phyloP scores from a whole-genome alignment of 2,888 invertebrate species.

The Tinea semifulvella region DNA sequence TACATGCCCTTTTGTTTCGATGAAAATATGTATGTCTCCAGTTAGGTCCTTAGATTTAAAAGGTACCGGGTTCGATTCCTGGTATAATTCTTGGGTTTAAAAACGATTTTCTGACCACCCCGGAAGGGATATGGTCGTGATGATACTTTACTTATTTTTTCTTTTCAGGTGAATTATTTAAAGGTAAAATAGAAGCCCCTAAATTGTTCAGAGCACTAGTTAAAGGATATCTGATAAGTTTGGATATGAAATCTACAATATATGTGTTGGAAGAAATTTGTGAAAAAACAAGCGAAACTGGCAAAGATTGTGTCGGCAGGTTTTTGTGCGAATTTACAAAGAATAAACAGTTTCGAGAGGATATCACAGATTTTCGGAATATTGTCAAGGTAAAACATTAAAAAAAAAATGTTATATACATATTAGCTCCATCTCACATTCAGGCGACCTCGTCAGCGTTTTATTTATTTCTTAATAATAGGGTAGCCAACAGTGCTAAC shows the following conservation, averaged over 20 bases:
- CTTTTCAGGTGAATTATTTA: conserved; percentile 48
- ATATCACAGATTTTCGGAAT: conserved; percentile 40
- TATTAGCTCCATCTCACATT: no score
- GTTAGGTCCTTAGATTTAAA: no score
- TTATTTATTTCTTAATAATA: no score
- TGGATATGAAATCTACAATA: conserved; percentile 50
- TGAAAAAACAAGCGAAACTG: conserved; percentile 41
- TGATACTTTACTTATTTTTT: neutral
- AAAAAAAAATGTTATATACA: no score
- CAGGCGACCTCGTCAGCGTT: no score
- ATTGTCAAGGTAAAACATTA: conserved; percentile 58
- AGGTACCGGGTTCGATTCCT: no score
- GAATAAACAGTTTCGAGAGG: conserved; percentile 44
- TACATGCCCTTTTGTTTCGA: no score
- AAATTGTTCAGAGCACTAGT: conserved; percentile 53
- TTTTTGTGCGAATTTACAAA: conserved; percentile 59
- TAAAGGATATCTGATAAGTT: conserved; percentile 51
- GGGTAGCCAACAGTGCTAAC: no score
- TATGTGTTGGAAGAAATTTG: conserved; percentile 56
- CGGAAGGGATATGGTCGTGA: no score
- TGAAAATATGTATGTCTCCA: no score
- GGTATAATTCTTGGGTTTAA: no score
- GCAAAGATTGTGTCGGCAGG: conserved; percentile 65
- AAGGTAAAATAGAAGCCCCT: conserved; percentile 60
- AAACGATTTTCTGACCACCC: no score